A percentile compares a stretch with the other conserved stretches of the same genome.
Conservation (phyloP, 92 coral and sea anemone genomes). For the Umimayanthus kanabou region DNA sequence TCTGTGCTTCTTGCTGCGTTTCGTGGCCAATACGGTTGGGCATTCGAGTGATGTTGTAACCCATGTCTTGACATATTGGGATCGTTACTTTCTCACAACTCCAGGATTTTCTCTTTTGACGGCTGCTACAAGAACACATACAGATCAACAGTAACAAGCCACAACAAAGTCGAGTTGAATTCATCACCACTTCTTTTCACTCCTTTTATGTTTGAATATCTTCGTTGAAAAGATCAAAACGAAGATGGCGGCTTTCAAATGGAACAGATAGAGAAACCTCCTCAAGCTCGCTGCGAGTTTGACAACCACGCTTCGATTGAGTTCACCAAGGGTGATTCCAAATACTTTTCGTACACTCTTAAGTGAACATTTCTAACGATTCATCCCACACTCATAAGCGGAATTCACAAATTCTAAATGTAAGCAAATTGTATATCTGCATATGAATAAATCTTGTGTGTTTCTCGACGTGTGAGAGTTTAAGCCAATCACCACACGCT, state of each 20-base stretch:
- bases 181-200: conserved; percentile 26
- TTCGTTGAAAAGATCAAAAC: conserved; percentile 40
- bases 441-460: conserved; percentile 79
- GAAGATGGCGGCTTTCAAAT: conserved; percentile 37
- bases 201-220: neutral
- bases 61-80: conserved; percentile 60
- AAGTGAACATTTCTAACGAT: conserved; percentile 16
- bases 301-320: neutral
- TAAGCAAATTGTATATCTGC: conserved; percentile 63
- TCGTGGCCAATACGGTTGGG: conserved; percentile 87
- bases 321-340: neutral
- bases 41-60: conserved; percentile 90
- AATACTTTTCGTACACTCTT: neutral
- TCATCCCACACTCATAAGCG: conserved; percentile 43
- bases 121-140: conserved; percentile 47
- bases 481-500: conserved; percentile 78
- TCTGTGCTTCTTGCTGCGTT: conserved; percentile 75
- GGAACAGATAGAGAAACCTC: conserved; percentile 8
- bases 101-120: conserved; percentile 60
- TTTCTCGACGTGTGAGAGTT: conserved; percentile 52
- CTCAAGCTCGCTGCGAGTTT: neutral
- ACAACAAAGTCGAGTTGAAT: conserved; percentile 26
- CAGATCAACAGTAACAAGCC: conserved; percentile 30
- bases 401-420: conserved; percentile 65
- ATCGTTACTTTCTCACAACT: conserved; percentile 78